Percentiles rank a stretch among this genome's conserved stretches.
Evolutionary conservation across 2,113 vertebrate species (phyloP).

Genomic region (Gallinago undulata): DNA sequence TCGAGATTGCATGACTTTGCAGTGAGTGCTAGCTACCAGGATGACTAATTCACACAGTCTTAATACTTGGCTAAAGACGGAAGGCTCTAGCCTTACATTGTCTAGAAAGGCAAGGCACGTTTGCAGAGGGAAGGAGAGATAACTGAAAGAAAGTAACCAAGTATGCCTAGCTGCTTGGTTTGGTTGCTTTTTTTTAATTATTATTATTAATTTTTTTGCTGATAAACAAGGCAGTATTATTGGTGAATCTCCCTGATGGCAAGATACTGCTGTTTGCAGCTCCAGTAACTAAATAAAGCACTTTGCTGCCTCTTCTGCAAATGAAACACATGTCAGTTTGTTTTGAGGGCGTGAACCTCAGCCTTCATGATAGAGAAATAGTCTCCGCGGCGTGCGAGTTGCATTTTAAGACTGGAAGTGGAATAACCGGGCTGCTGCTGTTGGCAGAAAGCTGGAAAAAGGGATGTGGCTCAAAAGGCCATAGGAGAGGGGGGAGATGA

Average conservation of each 20-base stretch:
- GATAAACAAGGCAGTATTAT: neutral
- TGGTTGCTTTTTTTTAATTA: neutral
- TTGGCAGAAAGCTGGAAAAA: neutral
- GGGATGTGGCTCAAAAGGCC: neutral
- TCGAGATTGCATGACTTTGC: constrained; percentile 53
- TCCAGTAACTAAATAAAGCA: constrained; percentile 1
- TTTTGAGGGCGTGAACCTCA: constrained; percentile 62
- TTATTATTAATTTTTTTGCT: neutral
- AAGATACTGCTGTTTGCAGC: neutral
- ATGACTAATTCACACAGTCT: constrained; percentile 58
- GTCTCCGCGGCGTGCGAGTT: neutral
- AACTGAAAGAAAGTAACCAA: neutral
- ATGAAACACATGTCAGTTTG: constrained; percentile 47
- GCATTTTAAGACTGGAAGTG: neutral
- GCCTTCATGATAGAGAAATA: neutral
- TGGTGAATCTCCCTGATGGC: neutral
- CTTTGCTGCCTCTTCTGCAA: constrained; percentile 12
- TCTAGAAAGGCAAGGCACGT: neutral
- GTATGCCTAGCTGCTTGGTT: neutral
- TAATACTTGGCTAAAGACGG: neutral
- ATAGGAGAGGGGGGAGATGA: neutral
- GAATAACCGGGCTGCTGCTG: neutral
- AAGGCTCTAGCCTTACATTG: neutral
- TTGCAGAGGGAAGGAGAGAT: neutral
- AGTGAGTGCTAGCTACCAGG: constrained; percentile 42